phyloP scores from a whole-genome alignment of 2,888 invertebrate species.

The Sepiola atlantica region DNA sequence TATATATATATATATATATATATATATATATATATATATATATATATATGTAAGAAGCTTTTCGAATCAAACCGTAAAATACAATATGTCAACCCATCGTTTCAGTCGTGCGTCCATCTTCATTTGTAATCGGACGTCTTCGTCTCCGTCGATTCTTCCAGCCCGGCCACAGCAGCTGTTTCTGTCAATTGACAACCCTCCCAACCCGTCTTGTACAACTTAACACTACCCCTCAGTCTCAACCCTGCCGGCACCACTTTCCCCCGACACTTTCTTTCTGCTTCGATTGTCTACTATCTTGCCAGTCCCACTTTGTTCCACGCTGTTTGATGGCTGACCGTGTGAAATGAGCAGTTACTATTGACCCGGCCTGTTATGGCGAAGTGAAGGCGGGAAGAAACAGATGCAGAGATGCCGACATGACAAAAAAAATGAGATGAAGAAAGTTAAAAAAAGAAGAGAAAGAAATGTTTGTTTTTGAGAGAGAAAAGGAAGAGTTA shows the following conservation, averaged over 20 bases:
- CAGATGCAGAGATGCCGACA: background rate
- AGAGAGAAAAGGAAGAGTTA: too few species aligned
- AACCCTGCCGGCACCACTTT: background rate
- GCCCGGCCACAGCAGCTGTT: conserved; percentile 11
- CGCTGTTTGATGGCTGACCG: conserved; percentile 32
- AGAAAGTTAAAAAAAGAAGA: too few species aligned
- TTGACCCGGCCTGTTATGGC: background rate
- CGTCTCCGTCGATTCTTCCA: background rate
- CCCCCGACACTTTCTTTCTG: background rate
- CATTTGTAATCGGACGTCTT: conserved; percentile 6
- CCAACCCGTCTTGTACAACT: background rate
- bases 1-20: background rate
- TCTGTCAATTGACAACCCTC: background rate
- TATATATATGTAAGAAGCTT: background rate
- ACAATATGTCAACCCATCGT: background rate
- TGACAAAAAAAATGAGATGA: too few species aligned
- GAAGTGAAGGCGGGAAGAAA: background rate
- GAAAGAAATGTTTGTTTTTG: too few species aligned
- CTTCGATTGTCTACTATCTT: background rate
- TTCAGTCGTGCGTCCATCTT: background rate
- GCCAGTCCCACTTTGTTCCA: conserved; percentile 21
- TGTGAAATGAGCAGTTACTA: conserved; percentile 32
- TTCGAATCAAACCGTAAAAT: background rate
- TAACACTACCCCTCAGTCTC: background rate
- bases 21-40: background rate